phyloP scores from a whole-genome alignment of 2,888 invertebrate genomes.

The Cerceris ruficornis region DNA sequence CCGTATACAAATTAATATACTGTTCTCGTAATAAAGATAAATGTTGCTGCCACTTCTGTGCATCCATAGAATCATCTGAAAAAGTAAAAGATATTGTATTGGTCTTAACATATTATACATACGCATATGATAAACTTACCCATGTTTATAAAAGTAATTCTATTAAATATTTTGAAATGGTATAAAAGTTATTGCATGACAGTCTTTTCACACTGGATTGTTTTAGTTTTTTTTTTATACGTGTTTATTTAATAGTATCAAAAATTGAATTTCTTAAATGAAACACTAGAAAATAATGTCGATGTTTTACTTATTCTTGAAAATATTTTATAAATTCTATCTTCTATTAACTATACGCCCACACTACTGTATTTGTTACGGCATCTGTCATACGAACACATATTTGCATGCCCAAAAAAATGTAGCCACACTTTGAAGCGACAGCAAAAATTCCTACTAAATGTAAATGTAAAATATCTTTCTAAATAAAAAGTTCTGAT shows the following conservation, averaged over 20 bases:
- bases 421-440: conserved; percentile 31
- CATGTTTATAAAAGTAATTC: conserved; percentile 34
- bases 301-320: conserved; percentile 15
- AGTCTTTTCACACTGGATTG: conserved; percentile 21
- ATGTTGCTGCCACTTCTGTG: conserved; percentile 88
- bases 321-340: conserved; percentile 22
- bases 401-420: conserved; percentile 28
- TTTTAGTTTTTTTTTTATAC: conserved; percentile 17
- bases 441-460: conserved; percentile 35
- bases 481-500: background rate
- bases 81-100: conserved; percentile 6
- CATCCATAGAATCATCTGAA: conserved; percentile 75
- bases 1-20: conserved; percentile 93
- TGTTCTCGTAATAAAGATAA: conserved; percentile 93
- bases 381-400: conserved; percentile 29
- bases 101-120: background rate
- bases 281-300: conserved; percentile 1
- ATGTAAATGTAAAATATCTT: conserved; percentile 4
- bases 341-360: conserved; percentile 44
- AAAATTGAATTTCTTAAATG: background rate
- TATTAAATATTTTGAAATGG: conserved; percentile 1
- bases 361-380: conserved; percentile 26
- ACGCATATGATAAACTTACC: conserved; percentile 35
- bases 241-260: background rate
- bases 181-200: conserved; percentile 44